Base-by-base conservation (phyloP, 2,888 invertebrate genomes). In the Diaperis boleti region DNA sequence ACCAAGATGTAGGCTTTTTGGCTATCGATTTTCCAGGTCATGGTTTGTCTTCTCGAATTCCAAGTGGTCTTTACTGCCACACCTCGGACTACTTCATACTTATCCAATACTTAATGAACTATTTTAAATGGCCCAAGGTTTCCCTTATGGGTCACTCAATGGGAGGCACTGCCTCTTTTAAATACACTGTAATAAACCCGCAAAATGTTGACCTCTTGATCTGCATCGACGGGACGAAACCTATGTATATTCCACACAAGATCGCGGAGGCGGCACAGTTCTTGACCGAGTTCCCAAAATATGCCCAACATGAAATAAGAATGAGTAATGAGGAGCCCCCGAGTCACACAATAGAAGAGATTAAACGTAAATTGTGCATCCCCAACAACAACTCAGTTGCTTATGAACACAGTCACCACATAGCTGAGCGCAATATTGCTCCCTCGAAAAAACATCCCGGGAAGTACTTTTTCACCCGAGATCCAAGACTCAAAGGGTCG, bases 1-100 rank as follows among this genome's bases (percentile, higher is more conserved):
- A 82, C 1, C 60, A 77, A 6, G 26, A 68, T 54, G 65, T 82
- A 7, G 77, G 84, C 1, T 79, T 85, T 37, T 72, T 91, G 4
- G 86, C 89, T 0, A 77, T 90, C 10, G 90, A 90, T 76, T 82
- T 87, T 26, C 89, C 89, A 1, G 89, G 91, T 0, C 89, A 91
- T 78, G 91, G 91, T 0, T 69, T 83, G 0, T 91, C 91, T 0
- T 87, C 88, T 0, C 87, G 87, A 84, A 76, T 87, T 49, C 90
- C 90, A 1, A 77, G 82, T 50, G 90, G 91, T 31, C 77, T 82
- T 33, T 76, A 77, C 13, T 86, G 87, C 64, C 77, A 82, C 65
- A 78, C 79, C 6, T 69, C 81, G 7, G 80, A 83, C 55, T 79
- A 79, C 62, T 70, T 83, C 33, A 80, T 76, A 72, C 52, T 85